Percentiles rank a stretch among this genome's conserved stretches.
Evolutionary conservation across 37 sponge, comb jelly and placozoan species (phyloP).

Genomic region (Agelas oroides): DNA sequence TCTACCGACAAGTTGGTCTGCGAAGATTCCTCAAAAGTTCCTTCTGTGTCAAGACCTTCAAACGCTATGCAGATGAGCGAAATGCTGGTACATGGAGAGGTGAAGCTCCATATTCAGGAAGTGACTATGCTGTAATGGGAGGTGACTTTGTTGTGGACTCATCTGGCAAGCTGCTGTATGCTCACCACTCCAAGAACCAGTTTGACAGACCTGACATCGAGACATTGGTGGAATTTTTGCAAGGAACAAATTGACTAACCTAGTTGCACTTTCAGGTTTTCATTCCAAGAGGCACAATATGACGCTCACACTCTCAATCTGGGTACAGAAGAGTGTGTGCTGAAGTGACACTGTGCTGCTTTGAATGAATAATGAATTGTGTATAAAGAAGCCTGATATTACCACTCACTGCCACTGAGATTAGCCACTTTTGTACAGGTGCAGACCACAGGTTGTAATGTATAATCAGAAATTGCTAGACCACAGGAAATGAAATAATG

Average conservation of each 20-base stretch:
- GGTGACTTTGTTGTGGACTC: slow-evolving; percentile 65
- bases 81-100: slow-evolving; percentile 7
- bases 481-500: too few relatives aligned
- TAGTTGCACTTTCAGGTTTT: background rate
- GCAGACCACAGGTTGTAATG: too few relatives aligned
- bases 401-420: too few relatives aligned
- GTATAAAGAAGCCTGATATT: too few relatives aligned
- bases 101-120: slow-evolving; percentile 40
- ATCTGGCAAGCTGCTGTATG: slow-evolving; percentile 46
- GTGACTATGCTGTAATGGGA: slow-evolving; percentile 68
- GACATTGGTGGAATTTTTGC: slow-evolving; percentile 20
- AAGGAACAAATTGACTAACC: background rate
- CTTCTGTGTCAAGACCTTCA: slow-evolving; percentile 36
- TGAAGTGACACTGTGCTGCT: too few relatives aligned
- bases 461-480: too few relatives aligned
- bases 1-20: slow-evolving; percentile 63
- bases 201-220: slow-evolving; percentile 62
- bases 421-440: too few relatives aligned
- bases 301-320: slow-evolving; percentile 39
- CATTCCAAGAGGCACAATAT: background rate
- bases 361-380: too few relatives aligned
- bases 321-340: slow-evolving; percentile 18
- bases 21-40: slow-evolving; percentile 8
- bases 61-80: slow-evolving; percentile 56
- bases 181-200: slow-evolving; percentile 53